Conservation (phyloP, 2,888 invertebrate genomes). For the Temnothorax rugatulus region DNA sequence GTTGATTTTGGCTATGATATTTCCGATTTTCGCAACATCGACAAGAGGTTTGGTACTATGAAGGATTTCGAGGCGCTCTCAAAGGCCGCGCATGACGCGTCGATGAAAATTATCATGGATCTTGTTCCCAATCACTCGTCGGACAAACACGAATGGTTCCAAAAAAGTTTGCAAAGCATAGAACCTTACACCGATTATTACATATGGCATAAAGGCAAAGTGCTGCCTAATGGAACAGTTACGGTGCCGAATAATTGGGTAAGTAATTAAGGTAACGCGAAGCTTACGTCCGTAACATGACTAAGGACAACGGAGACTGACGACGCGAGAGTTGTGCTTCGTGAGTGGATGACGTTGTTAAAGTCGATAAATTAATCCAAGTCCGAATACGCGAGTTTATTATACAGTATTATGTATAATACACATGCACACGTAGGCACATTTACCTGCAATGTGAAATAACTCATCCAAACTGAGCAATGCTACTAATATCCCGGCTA, state of each 20-base stretch:
- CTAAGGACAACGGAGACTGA: not conserved
- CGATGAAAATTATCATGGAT: slow-evolving; percentile 84
- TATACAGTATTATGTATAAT: too few relatives aligned
- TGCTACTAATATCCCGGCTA: too few relatives aligned
- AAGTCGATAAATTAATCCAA: slow-evolving; percentile 19
- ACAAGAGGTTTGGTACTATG: slow-evolving; percentile 92
- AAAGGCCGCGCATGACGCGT: slow-evolving; percentile 87
- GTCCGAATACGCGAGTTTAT: not conserved
- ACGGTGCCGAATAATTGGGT: slow-evolving; percentile 86
- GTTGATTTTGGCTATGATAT: slow-evolving; percentile 96
- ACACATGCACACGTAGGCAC: not conserved
- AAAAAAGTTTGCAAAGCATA: slow-evolving; percentile 88
- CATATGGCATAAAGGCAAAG: slow-evolving; percentile 91
- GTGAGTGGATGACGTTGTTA: not conserved
- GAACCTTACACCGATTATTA: slow-evolving; percentile 92
- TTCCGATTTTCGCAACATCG: slow-evolving; percentile 91
- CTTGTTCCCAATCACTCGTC: slow-evolving; percentile 92
- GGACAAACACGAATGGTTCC: slow-evolving; percentile 93
- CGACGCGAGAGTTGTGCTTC: not conserved
- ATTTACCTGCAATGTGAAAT: not conserved
- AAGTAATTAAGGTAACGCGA: slow-evolving; percentile 13
- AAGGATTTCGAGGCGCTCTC: slow-evolving; percentile 90
- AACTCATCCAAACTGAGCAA: not conserved
- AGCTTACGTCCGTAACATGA: not conserved
- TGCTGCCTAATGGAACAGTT: slow-evolving; percentile 77